Percentiles rank a stretch among this genome's conserved stretches.
phyloP scores from a whole-genome alignment of 2,888 invertebrate species.

The Bhutanitis thaidina region DNA sequence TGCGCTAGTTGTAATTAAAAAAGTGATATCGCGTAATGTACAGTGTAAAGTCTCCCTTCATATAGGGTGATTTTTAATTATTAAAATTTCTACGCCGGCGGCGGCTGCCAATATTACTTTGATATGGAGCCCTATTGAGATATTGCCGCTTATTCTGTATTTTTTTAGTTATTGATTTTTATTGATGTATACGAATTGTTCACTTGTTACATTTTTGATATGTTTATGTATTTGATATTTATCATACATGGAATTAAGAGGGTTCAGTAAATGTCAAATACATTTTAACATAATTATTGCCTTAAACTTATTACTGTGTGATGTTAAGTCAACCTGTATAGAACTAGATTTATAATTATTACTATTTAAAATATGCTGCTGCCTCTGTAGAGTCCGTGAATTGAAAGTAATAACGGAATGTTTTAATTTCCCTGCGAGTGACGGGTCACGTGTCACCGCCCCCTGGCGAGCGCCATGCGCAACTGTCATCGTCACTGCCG shows the following conservation, averaged over 20 bases:
- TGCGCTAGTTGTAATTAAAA: constrained; percentile 26
- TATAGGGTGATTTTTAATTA: constrained; percentile 76
- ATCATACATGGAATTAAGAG: no score
- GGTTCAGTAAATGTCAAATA: no score
- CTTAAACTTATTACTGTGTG: not conserved
- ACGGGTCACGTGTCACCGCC: constrained; percentile 75
- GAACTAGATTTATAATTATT: no score
- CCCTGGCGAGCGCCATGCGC: constrained; percentile 29
- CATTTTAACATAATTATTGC: no score
- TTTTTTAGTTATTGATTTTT: constrained; percentile 16
- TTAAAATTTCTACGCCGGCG: constrained; percentile 73
- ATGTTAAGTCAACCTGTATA: not conserved
- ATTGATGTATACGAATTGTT: not conserved
- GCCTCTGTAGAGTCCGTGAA: constrained; percentile 31
- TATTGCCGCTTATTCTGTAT: constrained; percentile 37
- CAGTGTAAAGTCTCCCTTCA: constrained; percentile 52
- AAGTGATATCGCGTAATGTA: constrained; percentile 72
- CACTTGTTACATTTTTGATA: not conserved
- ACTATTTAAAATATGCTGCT: constrained; percentile 22
- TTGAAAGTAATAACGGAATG: constrained; percentile 75
- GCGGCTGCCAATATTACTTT: constrained; percentile 65
- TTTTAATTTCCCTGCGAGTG: constrained; percentile 79
- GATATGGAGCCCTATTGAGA: constrained; percentile 46
- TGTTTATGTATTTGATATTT: no score
- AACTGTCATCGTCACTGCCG: constrained; percentile 73